Conservation (phyloP, 2,113 vertebrate species). For the Vulpes lagopus region DNA sequence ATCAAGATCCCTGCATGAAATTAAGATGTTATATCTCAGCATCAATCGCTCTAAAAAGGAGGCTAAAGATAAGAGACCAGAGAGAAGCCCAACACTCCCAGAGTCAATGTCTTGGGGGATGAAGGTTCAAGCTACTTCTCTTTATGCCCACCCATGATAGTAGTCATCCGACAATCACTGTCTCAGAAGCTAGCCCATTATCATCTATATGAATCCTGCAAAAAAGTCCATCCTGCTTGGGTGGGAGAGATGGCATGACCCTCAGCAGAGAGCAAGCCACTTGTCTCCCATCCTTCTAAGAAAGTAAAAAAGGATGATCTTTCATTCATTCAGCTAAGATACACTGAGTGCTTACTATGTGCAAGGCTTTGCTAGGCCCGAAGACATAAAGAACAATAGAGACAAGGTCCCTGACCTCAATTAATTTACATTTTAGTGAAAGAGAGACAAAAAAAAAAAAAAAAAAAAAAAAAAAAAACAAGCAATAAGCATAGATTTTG, state of each 20-base stretch:
- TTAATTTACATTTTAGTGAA: constrained; percentile 1
- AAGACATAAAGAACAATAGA: background rate
- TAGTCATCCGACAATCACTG: background rate
- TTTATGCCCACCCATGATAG: background rate
- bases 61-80: background rate
- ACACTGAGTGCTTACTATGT: background rate
- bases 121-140: background rate
- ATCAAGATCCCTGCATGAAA: background rate
- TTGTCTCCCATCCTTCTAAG: no score
- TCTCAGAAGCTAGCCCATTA: background rate
- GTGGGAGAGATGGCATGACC: background rate
- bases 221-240: background rate
- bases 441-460: constrained; percentile 2
- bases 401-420: background rate
- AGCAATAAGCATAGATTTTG: background rate
- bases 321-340: background rate
- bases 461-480: background rate
- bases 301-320: background rate
- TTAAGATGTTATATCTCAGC: background rate
- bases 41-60: background rate
- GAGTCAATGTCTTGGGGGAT: background rate
- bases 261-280: background rate
- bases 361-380: background rate
- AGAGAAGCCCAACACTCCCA: background rate
- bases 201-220: background rate